Evolutionary conservation across 2,888 invertebrate species (phyloP).

Genomic region (Prosopocoilus inquinatus): DNA sequence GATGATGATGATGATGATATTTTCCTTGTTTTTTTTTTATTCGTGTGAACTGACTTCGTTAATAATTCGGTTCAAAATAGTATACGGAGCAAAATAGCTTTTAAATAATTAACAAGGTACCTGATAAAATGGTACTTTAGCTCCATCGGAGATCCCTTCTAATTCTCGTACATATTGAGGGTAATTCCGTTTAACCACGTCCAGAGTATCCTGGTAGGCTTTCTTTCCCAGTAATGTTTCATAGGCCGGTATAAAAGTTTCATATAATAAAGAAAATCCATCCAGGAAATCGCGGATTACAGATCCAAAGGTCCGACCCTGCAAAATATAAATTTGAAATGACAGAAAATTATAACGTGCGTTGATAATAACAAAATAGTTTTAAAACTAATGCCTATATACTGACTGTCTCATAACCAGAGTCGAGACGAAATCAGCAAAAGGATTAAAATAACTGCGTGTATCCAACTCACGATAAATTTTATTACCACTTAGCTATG

Average conservation of each 20-base stretch:
- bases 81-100: no score
- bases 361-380: not conserved
- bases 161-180: constrained; percentile 83
- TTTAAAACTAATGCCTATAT: not conserved
- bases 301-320: constrained; percentile 78
- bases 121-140: constrained; percentile 78
- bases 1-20: no score
- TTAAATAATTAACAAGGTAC: constrained; percentile 49
- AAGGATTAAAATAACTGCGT: no score
- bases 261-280: constrained; percentile 60
- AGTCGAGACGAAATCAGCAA: no score
- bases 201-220: constrained; percentile 74
- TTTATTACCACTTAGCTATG: no score
- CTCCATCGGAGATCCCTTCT: constrained; percentile 83
- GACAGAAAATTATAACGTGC: not conserved
- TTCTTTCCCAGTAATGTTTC: constrained; percentile 66
- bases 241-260: constrained; percentile 69
- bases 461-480: no score
- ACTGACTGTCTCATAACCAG: no score
- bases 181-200: constrained; percentile 65
- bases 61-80: no score
- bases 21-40: no score
- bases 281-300: constrained; percentile 70
- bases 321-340: constrained; percentile 33
- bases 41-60: no score